phyloP scores from a whole-genome alignment of 2,888 invertebrate genomes.

The Apotomis turbidana region DNA sequence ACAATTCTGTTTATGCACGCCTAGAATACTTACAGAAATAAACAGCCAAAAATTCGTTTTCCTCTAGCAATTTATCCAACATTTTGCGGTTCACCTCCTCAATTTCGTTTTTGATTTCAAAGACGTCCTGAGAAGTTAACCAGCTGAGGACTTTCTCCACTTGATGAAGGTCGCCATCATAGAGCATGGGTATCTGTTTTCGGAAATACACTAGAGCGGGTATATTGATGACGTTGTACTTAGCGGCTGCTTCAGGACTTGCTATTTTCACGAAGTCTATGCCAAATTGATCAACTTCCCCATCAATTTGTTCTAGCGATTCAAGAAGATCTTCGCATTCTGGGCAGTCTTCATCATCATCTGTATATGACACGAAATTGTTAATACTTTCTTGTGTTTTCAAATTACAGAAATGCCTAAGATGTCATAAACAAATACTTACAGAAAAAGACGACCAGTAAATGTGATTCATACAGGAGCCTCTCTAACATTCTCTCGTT shows the following conservation, averaged over 20 bases:
- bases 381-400: neutral
- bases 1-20: neutral
- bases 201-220: conserved; percentile 95
- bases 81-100: conserved; percentile 98
- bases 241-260: conserved; percentile 91
- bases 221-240: conserved; percentile 91
- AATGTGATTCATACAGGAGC: conserved; percentile 92
- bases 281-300: conserved; percentile 96
- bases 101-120: conserved; percentile 98
- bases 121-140: conserved; percentile 97
- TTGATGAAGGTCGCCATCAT: conserved; percentile 95
- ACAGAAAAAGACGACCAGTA: conserved; percentile 97
- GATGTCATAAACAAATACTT: conserved; percentile 58
- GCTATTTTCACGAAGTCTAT: conserved; percentile 97
- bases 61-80: conserved; percentile 96
- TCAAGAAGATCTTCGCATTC: conserved; percentile 96
- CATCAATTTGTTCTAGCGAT: conserved; percentile 96
- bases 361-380: conserved; percentile 51
- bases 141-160: conserved; percentile 93
- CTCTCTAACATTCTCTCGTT: conserved; percentile 95
- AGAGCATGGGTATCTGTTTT: conserved; percentile 91
- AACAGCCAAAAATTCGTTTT: conserved; percentile 97
- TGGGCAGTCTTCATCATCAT: conserved; percentile 94
- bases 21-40: conserved; percentile 92
- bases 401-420: no score